phyloP scores from a whole-genome alignment of 2,888 invertebrate genomes.

The Stratiomys singularior region DNA sequence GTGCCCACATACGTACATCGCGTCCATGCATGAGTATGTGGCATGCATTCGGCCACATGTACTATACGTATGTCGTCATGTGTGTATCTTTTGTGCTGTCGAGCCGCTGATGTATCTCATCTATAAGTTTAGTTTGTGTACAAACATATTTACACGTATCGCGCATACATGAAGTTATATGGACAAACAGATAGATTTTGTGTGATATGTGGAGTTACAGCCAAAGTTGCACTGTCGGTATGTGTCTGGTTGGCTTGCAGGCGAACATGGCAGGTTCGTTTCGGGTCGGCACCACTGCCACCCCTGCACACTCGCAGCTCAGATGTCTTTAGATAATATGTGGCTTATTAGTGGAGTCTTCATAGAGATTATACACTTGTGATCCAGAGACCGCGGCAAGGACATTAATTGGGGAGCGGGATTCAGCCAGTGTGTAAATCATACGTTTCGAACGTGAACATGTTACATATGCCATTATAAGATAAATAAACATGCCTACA shows the following conservation, averaged over 20 bases:
- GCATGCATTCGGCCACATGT: slow-evolving; percentile 8
- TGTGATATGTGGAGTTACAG: neutral
- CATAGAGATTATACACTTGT: slow-evolving; percentile 18
- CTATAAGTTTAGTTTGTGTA: neutral
- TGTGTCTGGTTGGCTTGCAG: neutral
- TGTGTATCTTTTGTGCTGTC: neutral
- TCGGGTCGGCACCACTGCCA: neutral
- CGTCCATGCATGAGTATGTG: neutral
- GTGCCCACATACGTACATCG: no score
- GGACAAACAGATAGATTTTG: neutral
- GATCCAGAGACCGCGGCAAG: neutral
- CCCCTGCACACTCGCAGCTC: neutral
- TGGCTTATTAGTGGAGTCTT: slow-evolving; percentile 22
- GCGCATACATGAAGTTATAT: neutral
- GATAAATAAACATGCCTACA: neutral
- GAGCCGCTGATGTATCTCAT: neutral
- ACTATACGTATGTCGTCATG: neutral
- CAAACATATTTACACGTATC: neutral
- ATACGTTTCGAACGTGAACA: neutral
- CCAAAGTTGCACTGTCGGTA: neutral
- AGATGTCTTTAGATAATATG: neutral
- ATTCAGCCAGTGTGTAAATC: slow-evolving; percentile 14
- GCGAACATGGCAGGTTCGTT: neutral
- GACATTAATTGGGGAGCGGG: slow-evolving; percentile 16
- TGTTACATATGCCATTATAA: neutral